These are phyloP conservation scores for Erpobdella octoculata DNA, from an alignment of 2,888 invertebrate genomes.

Conservation along the genomic window DNA sequence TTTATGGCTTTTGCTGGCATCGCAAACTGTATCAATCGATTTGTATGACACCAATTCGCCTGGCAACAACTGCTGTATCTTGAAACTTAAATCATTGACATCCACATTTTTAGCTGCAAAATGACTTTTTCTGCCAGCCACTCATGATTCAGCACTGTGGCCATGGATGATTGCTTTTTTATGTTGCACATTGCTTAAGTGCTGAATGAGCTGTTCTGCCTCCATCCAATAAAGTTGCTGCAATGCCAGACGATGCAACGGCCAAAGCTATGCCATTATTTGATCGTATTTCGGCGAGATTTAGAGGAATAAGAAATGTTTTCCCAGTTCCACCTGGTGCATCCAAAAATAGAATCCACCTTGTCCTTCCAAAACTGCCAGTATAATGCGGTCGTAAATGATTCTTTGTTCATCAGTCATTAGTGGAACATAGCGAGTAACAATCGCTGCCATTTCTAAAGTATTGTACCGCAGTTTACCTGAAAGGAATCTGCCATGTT, in stretches of 20 bases:
- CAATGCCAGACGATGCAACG: not conserved
- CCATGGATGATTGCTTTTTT: too few relatives aligned
- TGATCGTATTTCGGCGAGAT: not conserved
- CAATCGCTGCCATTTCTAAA: too few relatives aligned
- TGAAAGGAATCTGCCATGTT: too few relatives aligned
- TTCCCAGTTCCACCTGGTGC: not conserved
- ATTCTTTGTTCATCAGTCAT: too few relatives aligned
- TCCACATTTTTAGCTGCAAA: conserved; percentile 24
- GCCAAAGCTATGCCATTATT: not conserved
- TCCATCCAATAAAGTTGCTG: not conserved
- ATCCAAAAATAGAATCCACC: not conserved
- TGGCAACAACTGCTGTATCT: conserved; percentile 23
- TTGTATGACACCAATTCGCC: not conserved
- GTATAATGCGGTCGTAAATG: too few relatives aligned
- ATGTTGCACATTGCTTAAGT: too few relatives aligned
- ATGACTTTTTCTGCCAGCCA: conserved; percentile 27
- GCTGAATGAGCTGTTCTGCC: not conserved
- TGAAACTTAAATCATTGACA: conserved; percentile 33
- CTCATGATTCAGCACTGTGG: not conserved
- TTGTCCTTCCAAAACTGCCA: too few relatives aligned
- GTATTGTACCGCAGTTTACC: too few relatives aligned
- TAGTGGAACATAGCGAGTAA: too few relatives aligned
- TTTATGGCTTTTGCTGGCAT: conserved; percentile 31
- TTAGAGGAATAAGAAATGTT: not conserved
- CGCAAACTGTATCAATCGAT: not conserved